phyloP scores from a whole-genome alignment of 2,797 vertebrate species.

The Alosa sapidissima region DNA sequence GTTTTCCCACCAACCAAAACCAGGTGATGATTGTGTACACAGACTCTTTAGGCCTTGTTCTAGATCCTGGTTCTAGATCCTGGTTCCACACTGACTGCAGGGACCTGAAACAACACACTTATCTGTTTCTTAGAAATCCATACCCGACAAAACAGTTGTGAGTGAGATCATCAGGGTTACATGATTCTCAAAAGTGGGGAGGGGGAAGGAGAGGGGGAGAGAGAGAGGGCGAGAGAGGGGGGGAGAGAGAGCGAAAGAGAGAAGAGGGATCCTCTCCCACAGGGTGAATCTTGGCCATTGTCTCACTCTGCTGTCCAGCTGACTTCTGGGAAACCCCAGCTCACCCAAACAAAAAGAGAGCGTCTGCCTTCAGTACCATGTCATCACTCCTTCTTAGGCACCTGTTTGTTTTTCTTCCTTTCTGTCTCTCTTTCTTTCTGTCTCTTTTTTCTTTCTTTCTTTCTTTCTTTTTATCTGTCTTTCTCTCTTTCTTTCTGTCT shows the following conservation, averaged over 20 bases:
- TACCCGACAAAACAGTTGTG: neutral
- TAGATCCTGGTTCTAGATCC: too few relatives aligned
- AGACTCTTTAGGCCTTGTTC: neutral
- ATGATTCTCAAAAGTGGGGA: slow-evolving; percentile 62
- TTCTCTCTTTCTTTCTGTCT: neutral
- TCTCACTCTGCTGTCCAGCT: slow-evolving; percentile 64
- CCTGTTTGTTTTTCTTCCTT: slow-evolving; percentile 24
- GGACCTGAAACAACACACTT: neutral
- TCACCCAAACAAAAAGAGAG: slow-evolving; percentile 65
- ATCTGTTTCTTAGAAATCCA: neutral
- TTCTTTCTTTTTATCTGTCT: neutral
- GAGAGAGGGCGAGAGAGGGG: slow-evolving; percentile 25
- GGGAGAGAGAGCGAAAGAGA: neutral
- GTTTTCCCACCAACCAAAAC: too few relatives aligned
- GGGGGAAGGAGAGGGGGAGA: slow-evolving; percentile 41
- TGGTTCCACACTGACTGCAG: neutral
- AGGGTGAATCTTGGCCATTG: slow-evolving; percentile 66
- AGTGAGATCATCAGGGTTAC: slow-evolving; percentile 49
- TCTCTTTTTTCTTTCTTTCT: neutral
- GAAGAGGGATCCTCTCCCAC: slow-evolving; percentile 57
- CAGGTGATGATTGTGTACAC: neutral
- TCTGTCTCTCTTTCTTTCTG: neutral
- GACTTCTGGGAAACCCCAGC: slow-evolving; percentile 76
- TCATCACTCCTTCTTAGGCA: slow-evolving; percentile 65
- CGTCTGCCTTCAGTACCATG: slow-evolving; percentile 70